Conservation (phyloP, 2,888 invertebrate genomes). For the Drosophila siamana region DNA sequence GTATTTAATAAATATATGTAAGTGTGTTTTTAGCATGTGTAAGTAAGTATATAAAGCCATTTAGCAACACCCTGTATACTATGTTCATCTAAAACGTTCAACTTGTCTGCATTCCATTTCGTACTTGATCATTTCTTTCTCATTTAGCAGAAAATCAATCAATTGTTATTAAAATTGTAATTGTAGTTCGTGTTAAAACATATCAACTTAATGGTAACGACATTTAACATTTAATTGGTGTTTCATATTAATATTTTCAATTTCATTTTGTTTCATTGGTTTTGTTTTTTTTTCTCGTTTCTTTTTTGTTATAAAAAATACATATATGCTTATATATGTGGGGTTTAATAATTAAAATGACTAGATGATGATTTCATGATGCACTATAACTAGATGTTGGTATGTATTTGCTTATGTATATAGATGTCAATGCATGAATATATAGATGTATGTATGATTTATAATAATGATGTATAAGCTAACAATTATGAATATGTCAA, state of each 20-base stretch:
- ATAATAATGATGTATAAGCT: constrained; percentile 53
- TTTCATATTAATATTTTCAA: constrained; percentile 37
- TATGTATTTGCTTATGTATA: constrained; percentile 49
- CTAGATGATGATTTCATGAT: constrained; percentile 72
- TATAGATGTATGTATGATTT: constrained; percentile 34
- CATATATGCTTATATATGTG: constrained; percentile 29
- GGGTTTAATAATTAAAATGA: constrained; percentile 61
- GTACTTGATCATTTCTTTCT: constrained; percentile 17
- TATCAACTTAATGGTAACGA: constrained; percentile 79
- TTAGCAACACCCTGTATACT: constrained; percentile 78
- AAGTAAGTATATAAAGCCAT: constrained; percentile 58
- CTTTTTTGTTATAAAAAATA: constrained; percentile 7
- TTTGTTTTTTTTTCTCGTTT: constrained; percentile 30
- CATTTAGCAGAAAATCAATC: constrained; percentile 53
- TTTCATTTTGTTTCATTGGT: constrained; percentile 6
- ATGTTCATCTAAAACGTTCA: constrained; percentile 45
- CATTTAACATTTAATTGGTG: constrained; percentile 78
- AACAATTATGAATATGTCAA: constrained; percentile 70
- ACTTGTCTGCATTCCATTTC: constrained; percentile 25
- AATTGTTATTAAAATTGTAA: constrained; percentile 19
- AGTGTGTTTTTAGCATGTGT: constrained; percentile 28
- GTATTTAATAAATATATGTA: constrained; percentile 23
- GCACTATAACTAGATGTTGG: constrained; percentile 43
- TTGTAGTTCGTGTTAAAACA: constrained; percentile 64
- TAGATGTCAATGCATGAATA: constrained; percentile 69